Percentiles rank a stretch among this genome's conserved stretches.
These are phyloP conservation scores for Morelia viridis DNA, from an alignment of 2,797 vertebrate species.

Conservation along the genomic window DNA sequence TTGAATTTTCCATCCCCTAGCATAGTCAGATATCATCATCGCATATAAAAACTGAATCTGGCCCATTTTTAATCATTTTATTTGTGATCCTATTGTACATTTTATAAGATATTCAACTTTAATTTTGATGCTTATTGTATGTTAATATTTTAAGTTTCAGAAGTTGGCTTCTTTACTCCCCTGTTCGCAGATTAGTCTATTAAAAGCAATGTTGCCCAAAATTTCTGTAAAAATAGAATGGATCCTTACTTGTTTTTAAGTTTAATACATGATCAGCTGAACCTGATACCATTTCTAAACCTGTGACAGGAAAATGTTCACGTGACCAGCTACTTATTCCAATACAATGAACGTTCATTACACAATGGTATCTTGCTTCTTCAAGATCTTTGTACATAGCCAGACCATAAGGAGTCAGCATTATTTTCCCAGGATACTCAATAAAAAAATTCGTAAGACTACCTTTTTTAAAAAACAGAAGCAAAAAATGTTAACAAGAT, in stretches of 20 bases:
- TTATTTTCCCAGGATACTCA: conserved; percentile 51
- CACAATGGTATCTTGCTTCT: conserved; percentile 33
- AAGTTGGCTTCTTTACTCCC: background rate
- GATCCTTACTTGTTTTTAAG: conserved; percentile 36
- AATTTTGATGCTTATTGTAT: background rate
- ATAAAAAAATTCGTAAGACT: conserved; percentile 40
- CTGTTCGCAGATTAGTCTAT: background rate
- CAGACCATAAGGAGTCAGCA: conserved; percentile 25
- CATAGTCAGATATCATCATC: background rate
- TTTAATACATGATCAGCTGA: background rate
- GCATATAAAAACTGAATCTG: background rate
- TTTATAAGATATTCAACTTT: background rate
- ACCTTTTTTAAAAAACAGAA: conserved; percentile 10
- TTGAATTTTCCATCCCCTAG: background rate
- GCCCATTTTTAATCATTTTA: background rate
- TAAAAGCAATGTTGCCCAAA: background rate
- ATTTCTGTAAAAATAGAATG: background rate
- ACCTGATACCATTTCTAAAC: conserved; percentile 25
- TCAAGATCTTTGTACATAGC: conserved; percentile 21
- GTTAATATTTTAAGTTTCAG: background rate
- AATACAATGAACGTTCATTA: conserved; percentile 25
- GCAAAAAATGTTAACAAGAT: conserved; percentile 2
- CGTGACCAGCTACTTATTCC: conserved; percentile 31
- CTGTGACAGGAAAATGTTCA: conserved; percentile 30
- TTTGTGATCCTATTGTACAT: background rate